Evolutionary conservation across 2,888 invertebrate genomes (phyloP).

Genomic region (Acanthopleura granulata): DNA sequence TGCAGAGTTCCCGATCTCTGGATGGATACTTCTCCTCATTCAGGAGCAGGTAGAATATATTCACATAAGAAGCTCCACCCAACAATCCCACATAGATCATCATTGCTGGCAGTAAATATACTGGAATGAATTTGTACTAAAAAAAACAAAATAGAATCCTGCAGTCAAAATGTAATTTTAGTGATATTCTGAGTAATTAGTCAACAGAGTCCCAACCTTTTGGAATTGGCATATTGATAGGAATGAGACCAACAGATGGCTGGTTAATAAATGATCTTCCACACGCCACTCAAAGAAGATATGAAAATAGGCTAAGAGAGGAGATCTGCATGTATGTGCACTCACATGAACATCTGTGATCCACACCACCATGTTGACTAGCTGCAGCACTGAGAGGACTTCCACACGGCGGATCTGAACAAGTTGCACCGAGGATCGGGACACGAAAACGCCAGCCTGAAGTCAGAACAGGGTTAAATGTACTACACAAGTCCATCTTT

Average conservation of each 20-base stretch:
- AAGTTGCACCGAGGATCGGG: constrained; percentile 55
- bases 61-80: constrained; percentile 59
- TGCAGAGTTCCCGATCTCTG: constrained; percentile 53
- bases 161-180: background rate
- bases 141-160: constrained; percentile 22
- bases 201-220: background rate
- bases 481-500: too few species aligned
- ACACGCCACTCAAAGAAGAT: too few species aligned
- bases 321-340: constrained; percentile 1
- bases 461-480: too few species aligned
- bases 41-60: constrained; percentile 54
- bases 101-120: constrained; percentile 44
- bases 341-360: constrained; percentile 56
- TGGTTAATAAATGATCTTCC: too few species aligned
- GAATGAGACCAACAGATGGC: too few species aligned
- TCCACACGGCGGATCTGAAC: constrained; percentile 48
- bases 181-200: background rate
- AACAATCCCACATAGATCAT: constrained; percentile 57
- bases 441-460: constrained; percentile 60
- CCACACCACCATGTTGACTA: constrained; percentile 57
- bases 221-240: too few species aligned
- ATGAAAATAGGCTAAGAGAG: too few species aligned
- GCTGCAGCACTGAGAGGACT: constrained; percentile 46
- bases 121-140: constrained; percentile 57
- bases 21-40: constrained; percentile 45